Percentiles rank a stretch among this genome's conserved stretches.
These are phyloP conservation scores for Mesorhabditis spiculigera DNA, from an alignment of 2,888 invertebrate genomes.

Conservation along the genomic window DNA sequence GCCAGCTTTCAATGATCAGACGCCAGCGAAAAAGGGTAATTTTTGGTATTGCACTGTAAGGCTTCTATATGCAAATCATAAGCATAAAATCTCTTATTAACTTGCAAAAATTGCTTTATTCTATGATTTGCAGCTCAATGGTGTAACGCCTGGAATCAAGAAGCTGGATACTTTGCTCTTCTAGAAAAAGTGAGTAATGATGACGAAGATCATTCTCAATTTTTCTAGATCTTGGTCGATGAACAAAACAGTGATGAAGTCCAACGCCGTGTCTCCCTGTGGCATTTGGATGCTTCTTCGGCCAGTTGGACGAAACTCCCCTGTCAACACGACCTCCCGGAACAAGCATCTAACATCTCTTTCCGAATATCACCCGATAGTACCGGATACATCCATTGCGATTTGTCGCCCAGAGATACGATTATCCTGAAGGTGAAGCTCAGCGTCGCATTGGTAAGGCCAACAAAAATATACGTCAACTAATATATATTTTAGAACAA, in stretches of 20 bases:
- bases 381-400: neutral
- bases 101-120: neutral
- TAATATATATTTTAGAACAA: neutral
- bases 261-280: neutral
- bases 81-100: too few relatives aligned
- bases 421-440: neutral
- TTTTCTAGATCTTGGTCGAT: neutral
- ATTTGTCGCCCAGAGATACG: neutral
- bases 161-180: neutral
- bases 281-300: neutral
- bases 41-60: neutral
- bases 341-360: neutral
- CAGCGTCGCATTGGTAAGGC: neutral
- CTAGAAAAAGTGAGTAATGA: neutral
- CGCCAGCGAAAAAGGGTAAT: neutral
- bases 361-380: neutral
- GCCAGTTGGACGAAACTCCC: constrained; percentile 2
- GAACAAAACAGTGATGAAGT: neutral
- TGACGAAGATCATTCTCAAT: neutral
- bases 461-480: neutral
- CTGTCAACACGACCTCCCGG: constrained; percentile 2
- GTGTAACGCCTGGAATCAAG: neutral
- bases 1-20: neutral
- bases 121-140: neutral
- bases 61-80: neutral